Evolutionary conservation across 2,113 vertebrate species (phyloP).

Genomic region (Peromyscus leucopus): DNA sequence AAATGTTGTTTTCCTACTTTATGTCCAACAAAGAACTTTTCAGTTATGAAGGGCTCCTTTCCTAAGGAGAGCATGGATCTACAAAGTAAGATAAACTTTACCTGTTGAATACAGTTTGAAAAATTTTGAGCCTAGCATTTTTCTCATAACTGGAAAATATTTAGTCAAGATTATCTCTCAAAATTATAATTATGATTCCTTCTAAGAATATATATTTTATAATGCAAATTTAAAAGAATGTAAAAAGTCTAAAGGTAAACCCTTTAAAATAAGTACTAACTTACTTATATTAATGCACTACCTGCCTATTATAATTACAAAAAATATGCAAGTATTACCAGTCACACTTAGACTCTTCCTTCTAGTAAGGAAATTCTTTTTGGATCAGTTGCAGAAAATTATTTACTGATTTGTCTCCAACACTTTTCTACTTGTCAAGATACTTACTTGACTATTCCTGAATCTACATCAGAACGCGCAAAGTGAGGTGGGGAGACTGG

Average conservation of each 20-base stretch:
- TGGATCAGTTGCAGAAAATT: neutral
- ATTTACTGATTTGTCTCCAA: neutral
- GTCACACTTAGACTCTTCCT: neutral
- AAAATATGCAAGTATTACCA: neutral
- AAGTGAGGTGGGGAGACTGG: neutral
- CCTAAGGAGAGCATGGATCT: neutral
- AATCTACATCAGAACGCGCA: neutral
- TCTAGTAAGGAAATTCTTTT: neutral
- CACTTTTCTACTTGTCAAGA: neutral
- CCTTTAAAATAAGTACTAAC: slow-evolving; percentile 19
- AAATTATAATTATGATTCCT: slow-evolving; percentile 56
- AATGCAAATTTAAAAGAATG: neutral
- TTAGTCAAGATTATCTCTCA: slow-evolving; percentile 20
- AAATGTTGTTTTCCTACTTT: neutral
- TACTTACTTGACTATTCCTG: neutral
- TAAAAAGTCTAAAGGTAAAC: neutral
- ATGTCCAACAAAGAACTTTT: neutral
- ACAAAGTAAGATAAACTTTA: neutral
- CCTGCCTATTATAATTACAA: neutral
- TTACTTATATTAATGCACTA: neutral
- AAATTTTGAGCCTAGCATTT: neutral
- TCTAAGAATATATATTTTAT: neutral
- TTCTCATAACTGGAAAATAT: neutral
- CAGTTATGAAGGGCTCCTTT: neutral
- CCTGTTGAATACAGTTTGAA: neutral